These are phyloP conservation scores for Alauda arvensis DNA, from an alignment of 2,797 vertebrate genomes.

Conservation along the genomic window DNA sequence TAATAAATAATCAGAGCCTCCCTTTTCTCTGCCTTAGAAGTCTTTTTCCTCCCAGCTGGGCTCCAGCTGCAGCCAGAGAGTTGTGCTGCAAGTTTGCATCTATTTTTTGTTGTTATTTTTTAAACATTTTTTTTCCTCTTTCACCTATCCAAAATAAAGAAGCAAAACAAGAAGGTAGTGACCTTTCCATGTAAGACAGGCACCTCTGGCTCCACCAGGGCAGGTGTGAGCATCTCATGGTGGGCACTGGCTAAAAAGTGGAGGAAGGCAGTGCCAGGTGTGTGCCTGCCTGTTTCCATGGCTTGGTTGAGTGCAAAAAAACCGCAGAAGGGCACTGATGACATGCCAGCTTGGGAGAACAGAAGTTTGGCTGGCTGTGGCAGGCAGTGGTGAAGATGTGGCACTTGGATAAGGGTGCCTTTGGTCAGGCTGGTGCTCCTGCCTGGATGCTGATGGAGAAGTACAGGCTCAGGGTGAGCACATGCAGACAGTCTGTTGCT, in stretches of 20 bases:
- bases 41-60: constrained; percentile 67
- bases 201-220: background rate
- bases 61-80: constrained; percentile 64
- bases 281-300: fast-evolving
- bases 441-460: background rate
- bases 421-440: background rate
- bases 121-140: background rate
- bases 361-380: background rate
- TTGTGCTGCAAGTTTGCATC: constrained; percentile 6
- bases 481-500: background rate
- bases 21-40: constrained; percentile 47
- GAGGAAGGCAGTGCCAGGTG: background rate
- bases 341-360: background rate
- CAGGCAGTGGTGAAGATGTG: background rate
- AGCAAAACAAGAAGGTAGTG: background rate
- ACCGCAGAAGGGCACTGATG: background rate
- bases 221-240: background rate
- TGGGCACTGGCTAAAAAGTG: background rate
- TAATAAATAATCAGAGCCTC: constrained; percentile 61
- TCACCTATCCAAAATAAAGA: constrained; percentile 42
- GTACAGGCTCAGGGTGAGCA: fast-evolving
- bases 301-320: background rate
- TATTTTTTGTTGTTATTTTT: background rate
- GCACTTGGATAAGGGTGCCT: fast-evolving
- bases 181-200: fast-evolving